Evolutionary conservation across 2,113 vertebrate species (phyloP), one percentile per base, ranked within the genome.

Genomic region (Gambusia affinis): DNA sequence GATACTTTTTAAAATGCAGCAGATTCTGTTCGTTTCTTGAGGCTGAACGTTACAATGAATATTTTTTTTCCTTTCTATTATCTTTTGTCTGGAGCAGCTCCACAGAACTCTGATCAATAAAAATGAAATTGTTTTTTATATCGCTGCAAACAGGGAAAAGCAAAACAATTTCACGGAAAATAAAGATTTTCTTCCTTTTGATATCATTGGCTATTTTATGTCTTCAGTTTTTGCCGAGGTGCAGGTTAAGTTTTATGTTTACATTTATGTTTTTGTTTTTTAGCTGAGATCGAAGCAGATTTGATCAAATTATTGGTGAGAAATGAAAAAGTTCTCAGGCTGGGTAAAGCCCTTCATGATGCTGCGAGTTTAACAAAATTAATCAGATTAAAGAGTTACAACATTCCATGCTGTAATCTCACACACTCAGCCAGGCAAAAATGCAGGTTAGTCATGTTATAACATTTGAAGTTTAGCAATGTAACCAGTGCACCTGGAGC

Each of bases 301-400:
- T 80, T 78, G 35, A 37, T 10, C 27, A 62, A 67, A 63, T 22
- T 65, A 51, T n/a, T 10, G 2, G 76, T 37, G 29, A 62, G 76
- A 78, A 72, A 79, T 76, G 65, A 57, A 78, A 68, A 83, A 74
- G 65, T 80, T 82, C 30, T 70, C 1, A 51, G 73, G 68, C 39
- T 64, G 80, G 76, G 82, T 83, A 88, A 87, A 88, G 75, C 82
- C 27, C 80, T 1, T 73, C 82, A 27, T 73, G 81, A 90, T 67
- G 83, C 83, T 15, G 70, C 60, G 12, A 85, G 78, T 80, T 85
- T 76, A 90, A 84, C 70, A 15, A 72, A 60, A 91, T 84, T 91
- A 94, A 93, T 93, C 92, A 73, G 92, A 93, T 94, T 94, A 94
- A 82, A 88, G 90, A 91, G 85, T 94, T 94, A 92, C 37, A 82